Evolutionary conservation across 2,113 vertebrate species (phyloP).

Genomic region (Danionella cerebrum): DNA sequence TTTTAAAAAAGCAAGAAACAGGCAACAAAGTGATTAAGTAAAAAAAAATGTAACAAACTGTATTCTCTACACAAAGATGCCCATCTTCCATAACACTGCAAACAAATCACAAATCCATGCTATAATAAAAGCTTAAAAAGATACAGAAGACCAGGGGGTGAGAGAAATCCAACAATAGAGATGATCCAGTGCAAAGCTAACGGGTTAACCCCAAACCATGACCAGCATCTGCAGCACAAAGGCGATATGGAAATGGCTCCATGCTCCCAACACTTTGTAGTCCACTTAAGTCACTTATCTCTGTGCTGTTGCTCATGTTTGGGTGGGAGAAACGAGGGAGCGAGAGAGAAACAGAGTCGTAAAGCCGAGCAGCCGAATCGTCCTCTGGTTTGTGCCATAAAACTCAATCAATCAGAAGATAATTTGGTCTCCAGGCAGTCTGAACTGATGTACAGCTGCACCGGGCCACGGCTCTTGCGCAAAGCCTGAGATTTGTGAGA

Average conservation of each 20-base stretch:
- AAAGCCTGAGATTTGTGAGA: slow-evolving; percentile 33
- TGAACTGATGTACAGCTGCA: slow-evolving; percentile 16
- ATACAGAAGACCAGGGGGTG: slow-evolving; percentile 17
- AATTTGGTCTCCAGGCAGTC: slow-evolving; percentile 40
- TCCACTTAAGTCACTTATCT: slow-evolving; percentile 40
- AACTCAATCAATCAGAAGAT: slow-evolving; percentile 46
- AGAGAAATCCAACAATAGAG: background rate
- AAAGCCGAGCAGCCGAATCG: slow-evolving; percentile 31
- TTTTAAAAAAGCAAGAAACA: too few relatives aligned
- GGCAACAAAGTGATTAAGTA: too few relatives aligned
- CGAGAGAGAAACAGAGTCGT: background rate
- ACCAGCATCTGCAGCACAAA: slow-evolving; percentile 2
- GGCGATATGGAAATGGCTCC: slow-evolving; percentile 26
- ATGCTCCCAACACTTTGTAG: slow-evolving; percentile 21
- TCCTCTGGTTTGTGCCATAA: slow-evolving; percentile 38
- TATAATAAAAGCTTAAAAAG: slow-evolving; percentile 15
- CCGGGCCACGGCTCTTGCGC: background rate
- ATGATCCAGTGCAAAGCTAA: slow-evolving; percentile 7
- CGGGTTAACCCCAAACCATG: slow-evolving; percentile 20
- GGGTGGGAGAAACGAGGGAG: background rate
- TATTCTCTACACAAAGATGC: background rate
- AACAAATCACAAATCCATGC: slow-evolving; percentile 2
- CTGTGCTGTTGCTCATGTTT: slow-evolving; percentile 3
- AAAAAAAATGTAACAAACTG: too few relatives aligned
- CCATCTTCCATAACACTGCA: background rate